Percentiles rank a stretch among this genome's conserved stretches.
phyloP scores from a whole-genome alignment of 2,113 vertebrate species.

The Vombatus ursinus region DNA sequence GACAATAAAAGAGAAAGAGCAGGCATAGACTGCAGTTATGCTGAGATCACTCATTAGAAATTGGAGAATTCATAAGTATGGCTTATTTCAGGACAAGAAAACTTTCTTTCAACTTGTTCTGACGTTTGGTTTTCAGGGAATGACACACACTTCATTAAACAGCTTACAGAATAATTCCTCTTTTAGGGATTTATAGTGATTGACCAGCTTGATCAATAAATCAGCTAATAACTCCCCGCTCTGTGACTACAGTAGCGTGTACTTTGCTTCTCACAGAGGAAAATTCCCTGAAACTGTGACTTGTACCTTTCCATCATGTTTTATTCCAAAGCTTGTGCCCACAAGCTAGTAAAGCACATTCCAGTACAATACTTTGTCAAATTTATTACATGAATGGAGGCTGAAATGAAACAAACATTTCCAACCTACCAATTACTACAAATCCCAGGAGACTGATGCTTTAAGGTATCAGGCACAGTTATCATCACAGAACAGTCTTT shows the following conservation, averaged over 20 bases:
- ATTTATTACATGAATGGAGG: slow-evolving; percentile 37
- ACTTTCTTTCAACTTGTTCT: slow-evolving; percentile 12
- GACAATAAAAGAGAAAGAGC: background rate
- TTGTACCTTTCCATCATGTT: slow-evolving; percentile 58
- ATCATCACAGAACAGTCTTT: background rate
- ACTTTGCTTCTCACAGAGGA: slow-evolving; percentile 6
- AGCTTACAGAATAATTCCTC: background rate
- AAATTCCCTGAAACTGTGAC: slow-evolving; percentile 53
- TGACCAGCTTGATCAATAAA: slow-evolving; percentile 12
- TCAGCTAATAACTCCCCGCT: background rate
- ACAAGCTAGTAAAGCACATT: slow-evolving; percentile 48
- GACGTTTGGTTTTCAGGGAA: background rate
- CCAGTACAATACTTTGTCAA: slow-evolving; percentile 30
- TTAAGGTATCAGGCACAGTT: background rate
- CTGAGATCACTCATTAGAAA: background rate
- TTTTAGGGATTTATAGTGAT: slow-evolving; percentile 29
- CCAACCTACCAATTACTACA: background rate
- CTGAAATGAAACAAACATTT: slow-evolving; percentile 45
- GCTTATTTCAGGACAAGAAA: slow-evolving; percentile 31
- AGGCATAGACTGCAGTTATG: background rate
- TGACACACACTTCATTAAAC: background rate
- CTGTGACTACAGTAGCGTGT: background rate
- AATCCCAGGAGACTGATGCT: slow-evolving; percentile 25
- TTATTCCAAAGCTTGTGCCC: slow-evolving; percentile 59
- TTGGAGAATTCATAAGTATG: background rate